These are phyloP conservation scores for Wiebesia pumilae DNA, from an alignment of 1,140 invertebrate species.

Conservation along the genomic window DNA sequence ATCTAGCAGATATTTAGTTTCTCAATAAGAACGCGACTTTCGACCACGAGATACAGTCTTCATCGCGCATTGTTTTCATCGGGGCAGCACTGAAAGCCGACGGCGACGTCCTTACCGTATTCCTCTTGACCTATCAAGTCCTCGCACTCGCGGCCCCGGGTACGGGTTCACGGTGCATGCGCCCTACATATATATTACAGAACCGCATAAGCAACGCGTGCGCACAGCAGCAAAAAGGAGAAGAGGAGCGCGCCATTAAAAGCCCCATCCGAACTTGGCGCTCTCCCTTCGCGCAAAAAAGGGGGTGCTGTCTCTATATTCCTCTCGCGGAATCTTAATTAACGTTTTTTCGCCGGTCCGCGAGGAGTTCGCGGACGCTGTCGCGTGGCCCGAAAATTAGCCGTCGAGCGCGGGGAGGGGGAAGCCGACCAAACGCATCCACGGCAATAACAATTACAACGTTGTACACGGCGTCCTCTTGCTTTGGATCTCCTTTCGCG, in stretches of 20 bases:
- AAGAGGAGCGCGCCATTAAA: constrained; percentile 9
- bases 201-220: not conserved
- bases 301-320: not conserved
- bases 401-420: not conserved
- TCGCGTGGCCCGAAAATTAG: constrained; percentile 36
- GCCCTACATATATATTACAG: constrained; percentile 34
- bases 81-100: not conserved
- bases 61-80: too few relatives aligned
- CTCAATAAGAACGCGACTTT: too few relatives aligned
- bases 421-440: not conserved
- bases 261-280: not conserved
- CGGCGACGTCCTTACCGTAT: not conserved
- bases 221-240: not conserved
- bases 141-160: not conserved
- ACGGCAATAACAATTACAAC: constrained; percentile 39
- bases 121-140: not conserved
- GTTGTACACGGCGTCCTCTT: not conserved
- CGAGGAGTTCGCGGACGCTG: not conserved
- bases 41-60: too few relatives aligned
- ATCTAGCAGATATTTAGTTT: too few relatives aligned
- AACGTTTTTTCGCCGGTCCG: constrained; percentile 10
- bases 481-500: too few relatives aligned
- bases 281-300: not conserved
- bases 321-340: constrained; percentile 48
- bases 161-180: not conserved